phyloP scores from a whole-genome alignment of 2,113 vertebrate genomes.

The Machaerirhynchus nigripectus region DNA sequence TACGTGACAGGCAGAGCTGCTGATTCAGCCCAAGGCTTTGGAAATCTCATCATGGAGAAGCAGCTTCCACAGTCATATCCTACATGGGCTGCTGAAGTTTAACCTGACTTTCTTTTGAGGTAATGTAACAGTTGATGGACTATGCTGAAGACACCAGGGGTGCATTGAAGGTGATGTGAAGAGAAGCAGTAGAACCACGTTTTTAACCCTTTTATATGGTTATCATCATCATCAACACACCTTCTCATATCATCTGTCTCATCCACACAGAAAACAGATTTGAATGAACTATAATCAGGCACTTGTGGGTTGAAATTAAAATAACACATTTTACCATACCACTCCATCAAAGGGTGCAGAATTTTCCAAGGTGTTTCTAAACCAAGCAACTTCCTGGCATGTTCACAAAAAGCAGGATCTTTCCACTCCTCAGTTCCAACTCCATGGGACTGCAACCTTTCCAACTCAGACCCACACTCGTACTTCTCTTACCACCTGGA shows the following conservation, averaged over 20 bases:
- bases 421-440: not conserved
- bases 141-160: not conserved
- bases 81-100: not conserved
- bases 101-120: not conserved
- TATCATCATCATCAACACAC: not conserved
- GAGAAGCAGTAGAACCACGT: not conserved
- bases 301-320: not conserved
- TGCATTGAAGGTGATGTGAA: not conserved
- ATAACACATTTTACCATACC: not conserved
- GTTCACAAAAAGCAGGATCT: not conserved
- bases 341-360: not conserved
- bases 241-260: not conserved
- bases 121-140: not conserved
- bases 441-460: not conserved
- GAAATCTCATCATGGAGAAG: not conserved
- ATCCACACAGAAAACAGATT: not conserved
- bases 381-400: not conserved
- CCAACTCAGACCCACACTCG: not conserved
- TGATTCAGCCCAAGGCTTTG: not conserved
- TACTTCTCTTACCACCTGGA: not conserved
- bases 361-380: not conserved
- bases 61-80: not conserved
- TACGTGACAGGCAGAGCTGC: not conserved
- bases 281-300: not conserved
- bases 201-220: not conserved